Evolutionary conservation across 2,797 vertebrate species (phyloP).

Genomic region (Acipenser transmontanus): DNA sequence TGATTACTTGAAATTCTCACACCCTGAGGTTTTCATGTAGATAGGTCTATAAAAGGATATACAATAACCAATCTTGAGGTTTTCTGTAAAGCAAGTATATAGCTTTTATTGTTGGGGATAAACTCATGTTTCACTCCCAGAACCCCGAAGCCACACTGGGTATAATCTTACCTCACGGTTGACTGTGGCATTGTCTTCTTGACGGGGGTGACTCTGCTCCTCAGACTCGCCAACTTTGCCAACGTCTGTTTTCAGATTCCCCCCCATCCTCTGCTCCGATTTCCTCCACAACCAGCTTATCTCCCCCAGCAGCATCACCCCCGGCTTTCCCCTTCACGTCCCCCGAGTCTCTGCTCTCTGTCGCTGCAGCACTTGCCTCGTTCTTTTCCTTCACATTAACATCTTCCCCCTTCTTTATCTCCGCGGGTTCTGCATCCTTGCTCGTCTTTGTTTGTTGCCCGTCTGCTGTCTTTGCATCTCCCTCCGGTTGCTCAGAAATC

Average conservation of each 20-base stretch:
- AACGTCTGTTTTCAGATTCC: neutral
- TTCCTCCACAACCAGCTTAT: slow-evolving; percentile 39
- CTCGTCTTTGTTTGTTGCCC: slow-evolving; percentile 3
- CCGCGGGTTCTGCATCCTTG: slow-evolving; percentile 1
- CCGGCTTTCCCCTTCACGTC: slow-evolving; percentile 9
- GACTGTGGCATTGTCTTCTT: too few species aligned
- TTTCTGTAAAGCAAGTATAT: too few species aligned
- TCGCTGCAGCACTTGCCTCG: neutral
- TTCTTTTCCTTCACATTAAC: slow-evolving; percentile 13
- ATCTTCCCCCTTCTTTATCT: slow-evolving; percentile 1
- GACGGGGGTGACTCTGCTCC: too few species aligned
- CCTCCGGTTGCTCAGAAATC: slow-evolving; percentile 10
- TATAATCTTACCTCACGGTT: too few species aligned
- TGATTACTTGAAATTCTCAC: too few species aligned
- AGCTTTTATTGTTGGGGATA: too few species aligned
- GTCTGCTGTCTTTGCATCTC: slow-evolving; percentile 2
- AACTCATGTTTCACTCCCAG: too few species aligned
- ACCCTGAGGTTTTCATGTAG: too few species aligned
- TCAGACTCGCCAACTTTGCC: too few species aligned
- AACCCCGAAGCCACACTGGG: too few species aligned
- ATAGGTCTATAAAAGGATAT: too few species aligned
- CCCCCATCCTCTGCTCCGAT: slow-evolving; percentile 31
- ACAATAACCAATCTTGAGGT: too few species aligned
- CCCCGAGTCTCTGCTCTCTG: slow-evolving; percentile 11
- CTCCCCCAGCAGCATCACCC: slow-evolving; percentile 13